phyloP scores from a whole-genome alignment of 2,113 vertebrate genomes.

The Seriola quinqueradiata region DNA sequence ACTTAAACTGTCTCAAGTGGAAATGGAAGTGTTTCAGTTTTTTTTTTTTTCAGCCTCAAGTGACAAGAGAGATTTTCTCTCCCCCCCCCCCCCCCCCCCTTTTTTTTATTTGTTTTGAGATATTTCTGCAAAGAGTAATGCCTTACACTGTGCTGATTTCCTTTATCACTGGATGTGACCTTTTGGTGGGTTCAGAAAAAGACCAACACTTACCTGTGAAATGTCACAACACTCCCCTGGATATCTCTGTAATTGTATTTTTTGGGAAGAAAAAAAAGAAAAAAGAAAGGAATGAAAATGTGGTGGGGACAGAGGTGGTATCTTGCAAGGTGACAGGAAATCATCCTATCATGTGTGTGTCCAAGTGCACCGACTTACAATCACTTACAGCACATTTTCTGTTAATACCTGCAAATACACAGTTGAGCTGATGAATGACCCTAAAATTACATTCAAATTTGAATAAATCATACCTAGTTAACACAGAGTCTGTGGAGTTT shows the following conservation, averaged over 20 bases:
- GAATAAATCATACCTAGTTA: neutral
- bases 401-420: neutral
- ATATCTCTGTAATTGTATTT: constrained; percentile 58
- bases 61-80: constrained; percentile 31
- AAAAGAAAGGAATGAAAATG: neutral
- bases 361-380: neutral
- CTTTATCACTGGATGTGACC: constrained; percentile 62
- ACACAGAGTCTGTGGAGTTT: too few relatives aligned
- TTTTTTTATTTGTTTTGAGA: constrained; percentile 61
- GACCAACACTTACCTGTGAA: constrained; percentile 63
- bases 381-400: neutral
- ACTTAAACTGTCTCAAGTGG: constrained; percentile 33
- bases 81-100: neutral
- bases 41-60: neutral
- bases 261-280: neutral
- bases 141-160: constrained; percentile 37
- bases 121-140: constrained; percentile 48
- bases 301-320: neutral
- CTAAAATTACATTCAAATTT: neutral
- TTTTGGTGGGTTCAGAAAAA: constrained; percentile 60
- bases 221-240: constrained; percentile 62
- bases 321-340: neutral
- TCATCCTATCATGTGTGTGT: neutral
- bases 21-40: constrained; percentile 1
- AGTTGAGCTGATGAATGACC: neutral